Percentiles rank a stretch among this genome's conserved stretches.
Conservation (phyloP, 2,797 vertebrate species). For the Semaprochilodus insignis region DNA sequence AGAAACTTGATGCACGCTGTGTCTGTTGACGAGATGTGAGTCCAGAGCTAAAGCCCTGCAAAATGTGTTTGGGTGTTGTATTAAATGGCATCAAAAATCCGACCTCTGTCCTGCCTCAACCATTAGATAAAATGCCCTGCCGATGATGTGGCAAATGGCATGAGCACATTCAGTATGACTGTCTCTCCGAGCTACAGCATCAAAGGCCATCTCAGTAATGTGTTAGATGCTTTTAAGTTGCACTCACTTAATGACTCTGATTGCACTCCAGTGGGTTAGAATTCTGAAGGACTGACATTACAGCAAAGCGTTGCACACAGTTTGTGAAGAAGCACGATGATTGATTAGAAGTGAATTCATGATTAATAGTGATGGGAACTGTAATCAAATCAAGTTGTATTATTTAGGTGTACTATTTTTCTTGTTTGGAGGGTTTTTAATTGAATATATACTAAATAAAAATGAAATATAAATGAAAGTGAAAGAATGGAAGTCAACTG, state of each 20-base stretch:
- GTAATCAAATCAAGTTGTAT: not conserved
- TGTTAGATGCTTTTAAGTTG: conserved; percentile 19
- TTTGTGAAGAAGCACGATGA: not conserved
- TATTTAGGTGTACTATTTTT: not conserved
- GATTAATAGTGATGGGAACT: not conserved
- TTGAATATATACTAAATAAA: not conserved
- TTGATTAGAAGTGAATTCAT: not conserved
- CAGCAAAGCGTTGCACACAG: not conserved
- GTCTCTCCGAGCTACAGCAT: conserved; percentile 3
- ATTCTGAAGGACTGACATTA: not conserved
- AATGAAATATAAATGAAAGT: not conserved
- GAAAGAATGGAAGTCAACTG: not conserved
- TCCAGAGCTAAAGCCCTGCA: conserved; percentile 6
- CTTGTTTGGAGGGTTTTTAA: not conserved
- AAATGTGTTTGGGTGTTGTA: conserved; percentile 15
- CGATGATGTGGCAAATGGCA: conserved; percentile 10
- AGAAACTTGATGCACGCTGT: not conserved
- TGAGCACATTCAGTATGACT: conserved; percentile 9
- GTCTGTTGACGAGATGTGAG: conserved; percentile 2
- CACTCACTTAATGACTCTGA: conserved; percentile 3
- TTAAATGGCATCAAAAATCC: conserved; percentile 5
- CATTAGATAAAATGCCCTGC: not conserved
- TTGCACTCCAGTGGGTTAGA: not conserved
- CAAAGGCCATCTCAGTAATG: conserved; percentile 21
- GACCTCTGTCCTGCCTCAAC: conserved; percentile 13